A percentile compares a stretch with the other conserved stretches of the same genome.
These are phyloP conservation scores for Nemotelus nigrinus DNA, from an alignment of 2,888 invertebrate species.

Conservation along the genomic window DNA sequence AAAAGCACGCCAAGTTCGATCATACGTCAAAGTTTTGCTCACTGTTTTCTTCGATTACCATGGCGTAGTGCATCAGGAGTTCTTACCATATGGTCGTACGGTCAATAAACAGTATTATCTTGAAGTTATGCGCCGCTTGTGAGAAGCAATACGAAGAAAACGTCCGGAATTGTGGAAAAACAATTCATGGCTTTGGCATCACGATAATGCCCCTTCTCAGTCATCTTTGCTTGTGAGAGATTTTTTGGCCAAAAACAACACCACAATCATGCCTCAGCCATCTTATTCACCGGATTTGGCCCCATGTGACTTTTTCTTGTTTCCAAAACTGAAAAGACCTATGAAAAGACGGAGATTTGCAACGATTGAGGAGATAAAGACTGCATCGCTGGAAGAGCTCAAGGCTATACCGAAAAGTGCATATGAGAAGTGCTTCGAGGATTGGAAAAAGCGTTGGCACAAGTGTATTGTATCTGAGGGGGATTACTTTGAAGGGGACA, in stretches of 20 bases:
- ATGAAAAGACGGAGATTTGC: conserved; percentile 15
- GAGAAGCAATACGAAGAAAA: neutral
- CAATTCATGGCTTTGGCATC: conserved; percentile 7
- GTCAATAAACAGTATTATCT: conserved; percentile 27
- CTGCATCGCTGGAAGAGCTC: conserved; percentile 17
- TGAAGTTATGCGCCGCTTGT: conserved; percentile 5
- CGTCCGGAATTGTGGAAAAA: conserved; percentile 7
- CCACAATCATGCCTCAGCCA: conserved; percentile 18
- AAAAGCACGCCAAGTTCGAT: neutral
- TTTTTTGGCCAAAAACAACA: conserved; percentile 9
- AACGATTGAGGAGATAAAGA: conserved; percentile 28
- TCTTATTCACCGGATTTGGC: conserved; percentile 9
- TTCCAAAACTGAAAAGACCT: conserved; percentile 8
- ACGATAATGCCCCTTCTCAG: neutral
- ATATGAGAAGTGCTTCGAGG: conserved; percentile 20
- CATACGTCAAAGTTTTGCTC: neutral
- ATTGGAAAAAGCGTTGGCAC: conserved; percentile 22
- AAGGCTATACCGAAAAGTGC: conserved; percentile 18
- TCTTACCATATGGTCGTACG: conserved; percentile 7
- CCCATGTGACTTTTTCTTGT: conserved; percentile 18
- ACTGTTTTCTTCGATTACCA: conserved; percentile 25
- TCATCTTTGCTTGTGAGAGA: neutral
- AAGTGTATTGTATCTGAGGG: neutral
- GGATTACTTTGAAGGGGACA: no score
- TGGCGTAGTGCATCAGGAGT: conserved; percentile 31